phyloP scores from a whole-genome alignment of 1,140 invertebrate species.

The Ceratosolen fusciceps region DNA sequence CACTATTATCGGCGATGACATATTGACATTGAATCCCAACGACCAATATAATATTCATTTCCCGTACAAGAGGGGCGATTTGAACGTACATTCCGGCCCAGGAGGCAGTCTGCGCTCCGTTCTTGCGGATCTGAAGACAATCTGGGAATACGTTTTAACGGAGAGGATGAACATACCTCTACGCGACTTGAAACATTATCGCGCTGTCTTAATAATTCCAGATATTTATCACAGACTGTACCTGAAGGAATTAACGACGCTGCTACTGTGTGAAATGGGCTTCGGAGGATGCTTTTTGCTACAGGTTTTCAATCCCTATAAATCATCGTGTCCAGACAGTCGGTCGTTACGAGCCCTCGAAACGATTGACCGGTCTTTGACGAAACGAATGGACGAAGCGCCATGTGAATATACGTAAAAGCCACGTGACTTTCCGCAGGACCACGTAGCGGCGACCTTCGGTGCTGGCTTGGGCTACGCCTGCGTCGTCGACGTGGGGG shows the following conservation, averaged over 20 bases:
- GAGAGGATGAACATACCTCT: conserved; percentile 83
- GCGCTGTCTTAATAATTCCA: conserved; percentile 89
- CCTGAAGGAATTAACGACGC: conserved; percentile 86
- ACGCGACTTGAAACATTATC: conserved; percentile 85
- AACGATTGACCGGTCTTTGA: too few relatives aligned
- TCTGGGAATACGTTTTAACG: conserved; percentile 88
- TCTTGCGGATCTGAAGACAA: conserved; percentile 86
- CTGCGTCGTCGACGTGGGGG: conserved; percentile 95
- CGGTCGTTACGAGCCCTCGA: too few relatives aligned
- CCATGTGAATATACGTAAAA: too few relatives aligned
- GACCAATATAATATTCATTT: conserved; percentile 89
- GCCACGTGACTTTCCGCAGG: conserved; percentile 73
- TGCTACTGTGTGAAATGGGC: conserved; percentile 86
- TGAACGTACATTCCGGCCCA: conserved; percentile 86
- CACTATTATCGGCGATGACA: conserved; percentile 78
- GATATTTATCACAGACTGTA: conserved; percentile 92
- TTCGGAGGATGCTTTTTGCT: conserved; percentile 92
- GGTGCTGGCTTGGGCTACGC: conserved; percentile 92
- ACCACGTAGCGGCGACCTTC: conserved; percentile 94
- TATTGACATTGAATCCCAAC: conserved; percentile 81
- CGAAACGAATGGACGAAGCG: too few relatives aligned
- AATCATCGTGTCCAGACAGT: conserved; percentile 16
- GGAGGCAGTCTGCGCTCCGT: conserved; percentile 89
- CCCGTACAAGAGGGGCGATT: conserved; percentile 87
- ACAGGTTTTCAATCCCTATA: conserved; percentile 75